phyloP scores from a whole-genome alignment of 2,113 vertebrate genomes.

The Leucopsar rothschildi region DNA sequence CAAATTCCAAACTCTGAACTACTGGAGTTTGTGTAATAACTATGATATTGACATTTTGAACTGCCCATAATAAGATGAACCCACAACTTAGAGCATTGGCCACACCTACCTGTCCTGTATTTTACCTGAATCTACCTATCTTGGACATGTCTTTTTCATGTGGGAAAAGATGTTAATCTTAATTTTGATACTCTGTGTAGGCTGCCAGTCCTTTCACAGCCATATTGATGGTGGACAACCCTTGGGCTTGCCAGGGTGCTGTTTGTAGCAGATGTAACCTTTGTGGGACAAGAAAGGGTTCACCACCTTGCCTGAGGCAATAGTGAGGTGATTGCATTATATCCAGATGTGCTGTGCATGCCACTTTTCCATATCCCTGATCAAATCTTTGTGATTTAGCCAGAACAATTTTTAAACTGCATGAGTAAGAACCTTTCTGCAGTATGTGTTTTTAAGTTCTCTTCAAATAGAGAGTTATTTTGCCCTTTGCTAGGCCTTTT shows the following conservation, averaged over 20 bases:
- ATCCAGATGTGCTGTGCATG: not conserved
- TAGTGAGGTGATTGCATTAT: not conserved
- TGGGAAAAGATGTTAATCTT: not conserved
- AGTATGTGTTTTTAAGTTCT: not conserved
- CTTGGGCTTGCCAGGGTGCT: not conserved
- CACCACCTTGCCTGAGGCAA: not conserved
- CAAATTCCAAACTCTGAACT: not conserved
- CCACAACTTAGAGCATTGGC: not conserved
- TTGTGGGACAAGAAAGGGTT: not conserved
- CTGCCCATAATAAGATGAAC: not conserved
- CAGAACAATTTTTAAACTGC: not conserved
- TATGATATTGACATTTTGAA: not conserved
- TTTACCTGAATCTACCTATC: not conserved
- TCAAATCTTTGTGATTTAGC: not conserved
- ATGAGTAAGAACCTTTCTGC: not conserved
- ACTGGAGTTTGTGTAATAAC: not conserved
- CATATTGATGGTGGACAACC: not conserved
- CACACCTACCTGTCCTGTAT: not conserved
- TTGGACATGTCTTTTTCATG: not conserved
- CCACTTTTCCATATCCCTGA: not conserved
- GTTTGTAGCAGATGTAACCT: not conserved
- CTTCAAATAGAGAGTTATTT: not conserved
- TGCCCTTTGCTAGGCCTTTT: not conserved
- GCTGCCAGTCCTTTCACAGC: not conserved
- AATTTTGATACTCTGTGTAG: not conserved